Evolutionary conservation across 2,888 invertebrate genomes (phyloP), one percentile per base, ranked within the genome.

Genomic region (Petrolisthes cinctipes): DNA sequence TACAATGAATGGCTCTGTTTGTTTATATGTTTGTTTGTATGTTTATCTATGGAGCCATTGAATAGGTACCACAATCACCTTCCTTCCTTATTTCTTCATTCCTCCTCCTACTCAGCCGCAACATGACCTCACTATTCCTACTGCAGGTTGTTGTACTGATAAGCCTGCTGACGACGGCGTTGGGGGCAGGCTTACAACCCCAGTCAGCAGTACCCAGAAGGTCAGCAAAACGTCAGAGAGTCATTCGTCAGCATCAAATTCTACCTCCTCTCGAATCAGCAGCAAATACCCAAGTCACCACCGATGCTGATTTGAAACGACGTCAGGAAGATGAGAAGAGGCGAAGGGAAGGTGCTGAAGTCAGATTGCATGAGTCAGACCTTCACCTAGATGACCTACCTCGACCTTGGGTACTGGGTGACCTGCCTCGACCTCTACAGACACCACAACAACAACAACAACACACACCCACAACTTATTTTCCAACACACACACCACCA

Each of bases 331-430:
- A 3, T 54, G 54, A 17, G 23, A 23, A n/a, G 54, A 17, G 73
- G n/a, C 56, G 73, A 23, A 57, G 68, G 51, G 61, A 54, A 56
- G 57, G 79, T 75, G 80, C 20, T 20, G 61, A 71, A 81, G 75
- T 23, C 20, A 66, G 61, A 57, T 11, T 51, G n/a, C 6, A 17
- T 66, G 37, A 37, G 75, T 5, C n/a, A 51, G 17, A 51, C 17
- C 11, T 71, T 14, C n/a, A 53, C 20, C 79, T 85, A 68, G 80
- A 61, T 51, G 81, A 86, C 0, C 75, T 82, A 53, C 86, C 86
- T 5, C 73, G 61, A 6, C 85, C 80, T 37, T 81, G 80, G 85
- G 57, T 81, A n/a, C 66, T 85, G 23, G 79, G 51, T n/a, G 79
- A 85, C 5, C 20, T 85, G 11, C 68, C 85, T n/a, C 79, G 79